Percentiles rank a stretch among this genome's conserved stretches.
phyloP scores from a whole-genome alignment of 2,797 vertebrate genomes.

The Microctenopoma stevenorrisi region DNA sequence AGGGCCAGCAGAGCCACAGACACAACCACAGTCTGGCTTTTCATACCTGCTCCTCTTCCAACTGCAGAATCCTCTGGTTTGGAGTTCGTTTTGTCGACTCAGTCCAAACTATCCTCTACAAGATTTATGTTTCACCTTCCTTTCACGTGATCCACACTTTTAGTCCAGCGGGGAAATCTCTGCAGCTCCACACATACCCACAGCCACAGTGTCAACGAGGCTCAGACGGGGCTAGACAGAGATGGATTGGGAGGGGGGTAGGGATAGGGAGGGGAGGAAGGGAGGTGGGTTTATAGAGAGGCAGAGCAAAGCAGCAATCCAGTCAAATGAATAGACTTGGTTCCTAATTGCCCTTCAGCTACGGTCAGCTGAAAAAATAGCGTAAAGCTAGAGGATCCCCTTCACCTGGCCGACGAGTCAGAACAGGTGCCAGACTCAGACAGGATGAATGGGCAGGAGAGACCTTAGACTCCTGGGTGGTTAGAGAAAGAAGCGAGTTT shows the following conservation, averaged over 20 bases:
- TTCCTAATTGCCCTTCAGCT: constrained; percentile 61
- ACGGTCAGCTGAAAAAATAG: constrained; percentile 76
- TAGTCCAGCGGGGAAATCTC: constrained; percentile 50
- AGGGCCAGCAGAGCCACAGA: constrained; percentile 73
- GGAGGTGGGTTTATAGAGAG: constrained; percentile 59
- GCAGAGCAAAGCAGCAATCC: constrained; percentile 61
- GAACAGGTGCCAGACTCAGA: constrained; percentile 74
- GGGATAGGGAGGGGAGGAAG: constrained; percentile 57
- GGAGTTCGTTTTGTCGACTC: constrained; percentile 8
- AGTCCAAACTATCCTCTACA: constrained; percentile 31
- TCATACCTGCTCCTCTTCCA: constrained; percentile 69
- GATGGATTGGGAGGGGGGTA: constrained; percentile 64
- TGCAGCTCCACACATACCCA: constrained; percentile 55
- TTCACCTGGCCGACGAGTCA: constrained; percentile 76
- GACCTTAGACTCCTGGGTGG: constrained; percentile 31
- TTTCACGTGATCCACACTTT: constrained; percentile 58
- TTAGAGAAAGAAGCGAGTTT: constrained; percentile 19
- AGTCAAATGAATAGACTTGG: constrained; percentile 68
- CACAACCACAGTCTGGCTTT: constrained; percentile 51
- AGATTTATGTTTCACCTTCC: constrained; percentile 21
- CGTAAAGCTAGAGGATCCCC: constrained; percentile 52
- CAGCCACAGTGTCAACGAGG: constrained; percentile 62
- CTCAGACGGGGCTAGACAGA: constrained; percentile 65
- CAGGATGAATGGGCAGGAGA: constrained; percentile 42
- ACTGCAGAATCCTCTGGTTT: constrained; percentile 48